Conservation (phyloP, 2,113 vertebrate genomes). For the Lagopus leucura region DNA sequence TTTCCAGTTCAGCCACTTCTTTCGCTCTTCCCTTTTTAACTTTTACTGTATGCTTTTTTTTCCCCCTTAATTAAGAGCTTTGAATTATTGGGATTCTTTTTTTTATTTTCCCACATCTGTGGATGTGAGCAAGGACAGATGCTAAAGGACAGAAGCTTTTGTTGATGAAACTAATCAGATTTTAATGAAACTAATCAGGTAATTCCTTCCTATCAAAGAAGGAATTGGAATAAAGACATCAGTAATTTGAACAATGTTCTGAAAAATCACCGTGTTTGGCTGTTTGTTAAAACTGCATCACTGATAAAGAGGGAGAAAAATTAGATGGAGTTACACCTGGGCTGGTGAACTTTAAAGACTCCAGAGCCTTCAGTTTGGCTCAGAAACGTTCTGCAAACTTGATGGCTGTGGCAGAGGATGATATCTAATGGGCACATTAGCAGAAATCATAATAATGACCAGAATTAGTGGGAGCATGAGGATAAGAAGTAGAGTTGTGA, state of each 20-base stretch:
- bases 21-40: slow-evolving; percentile 30
- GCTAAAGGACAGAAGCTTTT: not conserved
- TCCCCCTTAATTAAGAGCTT: slow-evolving; percentile 52
- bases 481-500: not conserved
- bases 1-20: slow-evolving; percentile 41
- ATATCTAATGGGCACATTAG: not conserved
- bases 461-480: not conserved
- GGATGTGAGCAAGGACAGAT: slow-evolving; percentile 20
- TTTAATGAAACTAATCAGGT: slow-evolving; percentile 9
- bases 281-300: not conserved
- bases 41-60: not conserved
- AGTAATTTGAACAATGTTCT: slow-evolving; percentile 6
- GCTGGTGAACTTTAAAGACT: not conserved
- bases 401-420: not conserved
- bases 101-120: not conserved
- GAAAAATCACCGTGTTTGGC: not conserved
- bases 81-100: not conserved
- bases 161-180: slow-evolving; percentile 15
- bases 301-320: slow-evolving; percentile 9
- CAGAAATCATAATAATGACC: not conserved
- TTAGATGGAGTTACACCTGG: not conserved
- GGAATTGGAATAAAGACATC: slow-evolving; percentile 18
- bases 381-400: not conserved
- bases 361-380: not conserved
- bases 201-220: slow-evolving; percentile 4